Evolutionary conservation across 2,888 invertebrate genomes (phyloP), one percentile per base, ranked within the genome.

Genomic region (Cyaniris semiargus): DNA sequence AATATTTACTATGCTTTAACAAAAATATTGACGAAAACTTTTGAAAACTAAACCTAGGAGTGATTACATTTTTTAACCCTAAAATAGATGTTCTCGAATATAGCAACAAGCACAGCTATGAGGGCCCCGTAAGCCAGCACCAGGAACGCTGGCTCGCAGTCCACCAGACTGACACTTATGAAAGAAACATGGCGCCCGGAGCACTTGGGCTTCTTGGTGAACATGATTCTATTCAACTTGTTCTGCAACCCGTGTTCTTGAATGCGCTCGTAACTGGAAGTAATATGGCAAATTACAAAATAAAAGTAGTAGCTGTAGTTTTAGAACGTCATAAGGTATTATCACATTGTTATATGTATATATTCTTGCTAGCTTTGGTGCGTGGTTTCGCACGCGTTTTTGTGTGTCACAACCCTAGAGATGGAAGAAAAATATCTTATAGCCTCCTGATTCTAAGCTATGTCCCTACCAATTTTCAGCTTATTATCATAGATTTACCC

Each of bases 171-270:
- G 18, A 74, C 74, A 21, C 53, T 74, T 7, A 74, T 27, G 8
- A 74, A 74, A 27, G 48, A 53, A 27, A 23, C 44, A 15, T 74
- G 48, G 15, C 44, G 44, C 0, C 74, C 74, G 18, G 74, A 74
- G 18, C 74, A 74, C 27, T 74, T 74, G 10, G 74, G 74, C 53
- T 74, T 74, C 7, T 48, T 48, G 1, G 23, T 48, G 27, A 48
- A 74, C 15, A 74, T 53, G 48, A 74, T 48, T 15, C 44, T 27
- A 23, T 74, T 74, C 74, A 48, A 23, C 18, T 48, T 48, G 27
- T 48, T 48, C 48, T 74, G 74, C 74, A 74, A 48, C 6, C 74
- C 74, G 53, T 74, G 74, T 48, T 74, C 74, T 44, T 48, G 44
- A 27, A 74, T 21, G 27, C 74, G 74, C 15, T 44, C 48, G 27